A percentile compares a stretch with the other conserved stretches of the same genome.
Conservation (phyloP, 2,113 vertebrate genomes). For the Cardinalis cardinalis region DNA sequence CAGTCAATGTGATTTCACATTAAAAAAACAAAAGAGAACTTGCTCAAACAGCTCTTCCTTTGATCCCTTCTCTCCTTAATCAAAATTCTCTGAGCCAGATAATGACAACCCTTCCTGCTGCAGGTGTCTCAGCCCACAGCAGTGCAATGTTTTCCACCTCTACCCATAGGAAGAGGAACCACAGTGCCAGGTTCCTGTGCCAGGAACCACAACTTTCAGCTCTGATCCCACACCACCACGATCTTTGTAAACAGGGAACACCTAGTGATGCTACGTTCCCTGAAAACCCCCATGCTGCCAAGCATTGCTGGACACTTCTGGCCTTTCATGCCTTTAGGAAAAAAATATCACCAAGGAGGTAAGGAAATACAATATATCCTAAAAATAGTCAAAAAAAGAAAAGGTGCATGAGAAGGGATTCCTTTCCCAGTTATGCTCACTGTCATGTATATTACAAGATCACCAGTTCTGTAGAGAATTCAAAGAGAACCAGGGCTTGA, state of each 20-base stretch:
- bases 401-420: background rate
- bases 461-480: background rate
- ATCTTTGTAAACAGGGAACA: background rate
- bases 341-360: background rate
- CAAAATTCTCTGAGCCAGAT: background rate
- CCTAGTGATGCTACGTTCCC: background rate
- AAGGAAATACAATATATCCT: background rate
- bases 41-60: background rate
- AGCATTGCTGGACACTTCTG: fast-evolving
- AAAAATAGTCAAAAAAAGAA: background rate
- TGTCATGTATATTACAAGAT: background rate
- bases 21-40: background rate
- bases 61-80: background rate
- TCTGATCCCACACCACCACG: background rate
- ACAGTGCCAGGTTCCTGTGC: too few relatives aligned
- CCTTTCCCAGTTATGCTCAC: background rate
- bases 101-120: background rate
- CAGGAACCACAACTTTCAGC: background rate
- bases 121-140: background rate
- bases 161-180: too few relatives aligned
- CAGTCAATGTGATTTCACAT: background rate
- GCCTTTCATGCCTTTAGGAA: background rate
- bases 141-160: background rate
- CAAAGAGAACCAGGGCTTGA: background rate
- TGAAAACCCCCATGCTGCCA: background rate